Conservation (phyloP, 92 coral and sea anemone species). For the Pocillopora meandrina region DNA sequence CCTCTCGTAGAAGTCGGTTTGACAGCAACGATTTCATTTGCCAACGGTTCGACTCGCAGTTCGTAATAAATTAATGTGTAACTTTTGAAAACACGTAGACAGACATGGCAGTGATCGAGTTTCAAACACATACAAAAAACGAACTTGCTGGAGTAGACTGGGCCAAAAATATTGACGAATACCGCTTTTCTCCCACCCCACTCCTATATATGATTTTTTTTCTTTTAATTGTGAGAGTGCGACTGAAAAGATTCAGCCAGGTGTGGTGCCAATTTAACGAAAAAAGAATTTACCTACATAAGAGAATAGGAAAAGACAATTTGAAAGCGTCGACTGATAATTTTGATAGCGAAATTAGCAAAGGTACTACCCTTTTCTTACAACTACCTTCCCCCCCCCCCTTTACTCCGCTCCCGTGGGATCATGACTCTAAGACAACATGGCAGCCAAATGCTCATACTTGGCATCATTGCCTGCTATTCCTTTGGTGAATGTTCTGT, state of each 20-base stretch:
- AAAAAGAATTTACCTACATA: too few relatives aligned
- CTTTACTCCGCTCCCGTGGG: neutral
- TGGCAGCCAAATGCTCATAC: slow-evolving; percentile 60
- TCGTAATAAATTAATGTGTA: neutral
- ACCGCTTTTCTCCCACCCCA: neutral
- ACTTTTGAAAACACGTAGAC: neutral
- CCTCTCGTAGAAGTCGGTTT: neutral
- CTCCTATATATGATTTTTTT: neutral
- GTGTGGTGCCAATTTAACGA: too few relatives aligned
- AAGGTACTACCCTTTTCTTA: neutral
- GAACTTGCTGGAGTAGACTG: neutral
- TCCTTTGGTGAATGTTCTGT: slow-evolving; percentile 79
- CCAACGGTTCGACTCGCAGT: neutral
- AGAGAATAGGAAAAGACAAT: too few relatives aligned
- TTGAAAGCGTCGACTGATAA: too few relatives aligned
- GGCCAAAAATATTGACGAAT: neutral
- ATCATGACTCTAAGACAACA: slow-evolving; percentile 10
- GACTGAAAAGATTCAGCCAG: neutral
- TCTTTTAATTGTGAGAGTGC: neutral
- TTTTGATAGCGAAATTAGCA: too few relatives aligned
- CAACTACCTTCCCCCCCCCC: neutral
- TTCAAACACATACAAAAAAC: neutral
- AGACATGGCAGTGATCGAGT: neutral
- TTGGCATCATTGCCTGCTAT: slow-evolving; percentile 69
- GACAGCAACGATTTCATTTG: neutral